A percentile compares a stretch with the other conserved stretches of the same genome.
Evolutionary conservation across 2,888 invertebrate genomes (phyloP).

Genomic region (Elysia crispata): DNA sequence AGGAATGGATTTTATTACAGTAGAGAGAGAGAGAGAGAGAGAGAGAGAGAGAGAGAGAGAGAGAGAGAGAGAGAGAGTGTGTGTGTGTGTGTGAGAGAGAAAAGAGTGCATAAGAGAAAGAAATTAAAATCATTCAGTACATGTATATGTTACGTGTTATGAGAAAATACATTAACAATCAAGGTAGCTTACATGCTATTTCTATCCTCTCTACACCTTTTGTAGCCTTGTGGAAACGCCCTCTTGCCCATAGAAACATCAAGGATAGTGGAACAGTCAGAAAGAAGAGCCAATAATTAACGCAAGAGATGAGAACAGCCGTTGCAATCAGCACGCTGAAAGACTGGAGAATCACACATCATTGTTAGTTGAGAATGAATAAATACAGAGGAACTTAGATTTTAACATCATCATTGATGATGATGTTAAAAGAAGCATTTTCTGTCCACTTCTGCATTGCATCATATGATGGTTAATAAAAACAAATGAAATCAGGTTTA

Average conservation of each 20-base stretch:
- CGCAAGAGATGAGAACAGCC: constrained; percentile 55
- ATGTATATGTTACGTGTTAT: no score
- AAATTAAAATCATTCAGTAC: no score
- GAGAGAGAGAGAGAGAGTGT: no score
- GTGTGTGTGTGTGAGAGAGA: no score
- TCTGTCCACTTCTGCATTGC: no score
- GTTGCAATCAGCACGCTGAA: constrained; percentile 59
- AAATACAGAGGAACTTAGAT: no score
- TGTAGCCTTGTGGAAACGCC: constrained; percentile 60
- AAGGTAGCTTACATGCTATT: constrained; percentile 51
- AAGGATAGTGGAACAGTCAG: constrained; percentile 59
- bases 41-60: neutral
- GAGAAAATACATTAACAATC: no score
- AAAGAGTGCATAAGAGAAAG: no score
- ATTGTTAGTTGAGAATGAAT: neutral
- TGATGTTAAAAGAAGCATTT: no score
- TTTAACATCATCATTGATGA: no score
- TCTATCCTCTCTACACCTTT: constrained; percentile 61
- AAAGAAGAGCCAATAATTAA: constrained; percentile 65
- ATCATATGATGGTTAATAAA: no score
- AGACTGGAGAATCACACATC: constrained; percentile 53
- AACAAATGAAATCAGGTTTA: no score
- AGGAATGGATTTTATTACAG: neutral
- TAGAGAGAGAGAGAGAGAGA: neutral
- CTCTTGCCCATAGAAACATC: constrained; percentile 55